Percentiles rank a stretch among this genome's conserved stretches.
These are phyloP conservation scores for Brachypterus glaber DNA, from an alignment of 2,888 invertebrate species.

Conservation along the genomic window DNA sequence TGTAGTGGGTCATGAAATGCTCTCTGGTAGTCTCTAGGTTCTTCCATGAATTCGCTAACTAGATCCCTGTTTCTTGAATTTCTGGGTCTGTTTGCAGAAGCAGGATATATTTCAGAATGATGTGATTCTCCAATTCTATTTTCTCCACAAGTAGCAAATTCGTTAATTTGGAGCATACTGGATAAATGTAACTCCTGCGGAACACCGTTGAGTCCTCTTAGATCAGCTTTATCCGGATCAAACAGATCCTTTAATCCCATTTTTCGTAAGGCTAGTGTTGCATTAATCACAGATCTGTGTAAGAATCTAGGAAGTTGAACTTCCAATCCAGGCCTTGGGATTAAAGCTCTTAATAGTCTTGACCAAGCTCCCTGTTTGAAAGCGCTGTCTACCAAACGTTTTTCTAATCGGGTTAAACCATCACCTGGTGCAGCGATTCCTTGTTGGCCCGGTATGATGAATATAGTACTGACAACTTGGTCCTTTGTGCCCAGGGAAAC, in stretches of 20 bases:
- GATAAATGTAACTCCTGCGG: constrained; percentile 73
- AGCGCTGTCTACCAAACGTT: constrained; percentile 55
- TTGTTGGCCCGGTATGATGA: constrained; percentile 79
- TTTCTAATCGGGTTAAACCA: constrained; percentile 64
- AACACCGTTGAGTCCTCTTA: constrained; percentile 71
- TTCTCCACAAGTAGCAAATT: constrained; percentile 77
- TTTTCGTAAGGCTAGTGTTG: constrained; percentile 64
- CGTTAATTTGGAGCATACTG: constrained; percentile 73
- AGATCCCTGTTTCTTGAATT: constrained; percentile 3
- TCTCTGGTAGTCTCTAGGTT: constrained; percentile 55
- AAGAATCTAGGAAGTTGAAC: constrained; percentile 77
- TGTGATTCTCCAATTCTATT: constrained; percentile 62
- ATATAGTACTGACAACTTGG: constrained; percentile 65
- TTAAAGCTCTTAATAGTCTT: constrained; percentile 59
- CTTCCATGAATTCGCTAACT: constrained; percentile 24
- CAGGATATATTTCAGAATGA: constrained; percentile 74
- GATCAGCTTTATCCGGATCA: constrained; percentile 64
- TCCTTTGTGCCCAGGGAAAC: constrained; percentile 65
- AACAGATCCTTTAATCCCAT: constrained; percentile 79
- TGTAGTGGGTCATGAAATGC: constrained; percentile 59
- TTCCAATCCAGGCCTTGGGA: constrained; percentile 68
- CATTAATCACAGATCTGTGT: constrained; percentile 71
- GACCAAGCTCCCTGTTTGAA: constrained; percentile 64
- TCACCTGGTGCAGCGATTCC: constrained; percentile 71
- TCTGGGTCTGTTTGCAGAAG: constrained; percentile 42